phyloP scores from a whole-genome alignment of 2,113 vertebrate species.

The Callaeas wilsoni region DNA sequence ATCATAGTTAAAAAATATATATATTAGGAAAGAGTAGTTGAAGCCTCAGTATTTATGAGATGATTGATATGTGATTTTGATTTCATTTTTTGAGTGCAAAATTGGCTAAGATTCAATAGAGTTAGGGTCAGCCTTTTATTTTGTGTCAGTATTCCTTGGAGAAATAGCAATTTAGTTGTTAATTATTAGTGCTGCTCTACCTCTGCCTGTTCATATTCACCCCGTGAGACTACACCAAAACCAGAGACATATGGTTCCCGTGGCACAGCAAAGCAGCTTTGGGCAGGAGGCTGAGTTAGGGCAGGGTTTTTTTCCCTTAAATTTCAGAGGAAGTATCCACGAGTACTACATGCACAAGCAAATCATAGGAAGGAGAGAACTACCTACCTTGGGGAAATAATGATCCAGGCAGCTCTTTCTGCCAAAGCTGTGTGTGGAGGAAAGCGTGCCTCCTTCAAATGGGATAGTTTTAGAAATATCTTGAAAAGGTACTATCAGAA shows the following conservation, averaged over 20 bases:
- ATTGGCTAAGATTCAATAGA: not conserved
- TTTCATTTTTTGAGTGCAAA: not conserved
- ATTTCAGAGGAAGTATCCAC: not conserved
- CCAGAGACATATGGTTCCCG: not conserved
- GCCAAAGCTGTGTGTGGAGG: not conserved
- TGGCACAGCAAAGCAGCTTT: not conserved
- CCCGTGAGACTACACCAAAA: accelerated
- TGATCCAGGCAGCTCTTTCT: not conserved
- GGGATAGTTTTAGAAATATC: not conserved
- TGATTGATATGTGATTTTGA: not conserved
- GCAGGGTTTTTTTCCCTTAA: not conserved
- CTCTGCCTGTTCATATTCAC: not conserved
- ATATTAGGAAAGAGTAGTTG: not conserved
- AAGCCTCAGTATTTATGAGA: not conserved
- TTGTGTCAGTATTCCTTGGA: not conserved
- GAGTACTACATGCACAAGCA: not conserved
- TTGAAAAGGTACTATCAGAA: not conserved
- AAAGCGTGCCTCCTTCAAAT: not conserved
- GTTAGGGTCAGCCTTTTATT: not conserved
- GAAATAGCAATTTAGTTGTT: not conserved
- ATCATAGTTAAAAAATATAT: not conserved
- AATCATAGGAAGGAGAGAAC: not conserved
- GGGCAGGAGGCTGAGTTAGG: not conserved
- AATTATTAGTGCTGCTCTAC: not conserved
- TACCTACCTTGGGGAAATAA: accelerated